Conservation (phyloP, 2,797 vertebrate species). For the Scolopax bukidnonensis region DNA sequence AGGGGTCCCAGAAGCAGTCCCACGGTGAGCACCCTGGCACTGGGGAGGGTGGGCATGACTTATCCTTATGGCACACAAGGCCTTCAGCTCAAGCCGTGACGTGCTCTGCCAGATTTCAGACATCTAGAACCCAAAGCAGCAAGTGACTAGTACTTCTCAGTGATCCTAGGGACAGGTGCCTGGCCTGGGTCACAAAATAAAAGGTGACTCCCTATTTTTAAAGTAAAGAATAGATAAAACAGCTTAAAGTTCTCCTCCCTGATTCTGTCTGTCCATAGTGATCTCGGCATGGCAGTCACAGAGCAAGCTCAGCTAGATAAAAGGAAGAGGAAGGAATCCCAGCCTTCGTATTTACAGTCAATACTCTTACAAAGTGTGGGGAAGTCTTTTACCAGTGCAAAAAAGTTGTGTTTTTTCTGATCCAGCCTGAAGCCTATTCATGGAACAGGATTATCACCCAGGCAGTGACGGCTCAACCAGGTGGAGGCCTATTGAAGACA, state of each 20-base stretch:
- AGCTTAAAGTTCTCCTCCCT: neutral
- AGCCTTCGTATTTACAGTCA: neutral
- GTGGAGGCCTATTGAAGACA: neutral
- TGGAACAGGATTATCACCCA: neutral
- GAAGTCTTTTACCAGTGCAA: neutral
- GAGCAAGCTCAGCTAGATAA: neutral
- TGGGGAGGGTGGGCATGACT: neutral
- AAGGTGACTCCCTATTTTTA: neutral
- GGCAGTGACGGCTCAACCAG: neutral
- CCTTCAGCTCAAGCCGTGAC: neutral
- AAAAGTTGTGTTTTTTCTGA: neutral
- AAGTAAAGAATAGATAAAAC: neutral
- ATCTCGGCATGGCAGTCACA: neutral
- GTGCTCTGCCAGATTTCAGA: neutral
- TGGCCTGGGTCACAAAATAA: neutral
- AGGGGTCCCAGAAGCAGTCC: neutral
- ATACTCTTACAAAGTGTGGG: neutral
- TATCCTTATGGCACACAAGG: fast-evolving
- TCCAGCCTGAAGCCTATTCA: neutral
- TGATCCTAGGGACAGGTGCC: neutral
- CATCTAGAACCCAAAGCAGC: neutral
- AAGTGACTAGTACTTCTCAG: neutral
- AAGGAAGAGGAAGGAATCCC: neutral
- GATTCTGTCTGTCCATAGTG: neutral
- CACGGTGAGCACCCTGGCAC: neutral